Evolutionary conservation across 2,797 vertebrate genomes (phyloP).

Genomic region (Acanthis flammea): DNA sequence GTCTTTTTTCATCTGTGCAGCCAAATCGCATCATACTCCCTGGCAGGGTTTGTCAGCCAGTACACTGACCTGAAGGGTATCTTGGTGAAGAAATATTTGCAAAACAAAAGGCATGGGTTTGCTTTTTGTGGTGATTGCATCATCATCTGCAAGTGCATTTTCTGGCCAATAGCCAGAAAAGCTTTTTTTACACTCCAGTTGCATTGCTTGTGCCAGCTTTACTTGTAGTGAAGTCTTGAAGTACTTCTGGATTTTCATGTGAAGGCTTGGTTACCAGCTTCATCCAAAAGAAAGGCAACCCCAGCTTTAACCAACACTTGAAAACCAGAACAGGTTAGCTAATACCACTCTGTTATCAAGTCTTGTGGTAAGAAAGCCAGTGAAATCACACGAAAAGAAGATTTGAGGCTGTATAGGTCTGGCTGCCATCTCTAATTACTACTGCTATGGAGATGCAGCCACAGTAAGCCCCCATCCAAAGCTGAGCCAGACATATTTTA

Average conservation of each 20-base stretch:
- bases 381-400: not conserved
- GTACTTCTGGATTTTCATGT: not conserved
- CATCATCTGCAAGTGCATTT: not conserved
- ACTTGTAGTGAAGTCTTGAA: not conserved
- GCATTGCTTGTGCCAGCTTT: not conserved
- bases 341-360: not conserved
- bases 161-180: not conserved
- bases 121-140: not conserved
- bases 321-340: not conserved
- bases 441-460: not conserved
- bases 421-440: not conserved
- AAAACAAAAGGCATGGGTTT: not conserved
- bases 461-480: not conserved
- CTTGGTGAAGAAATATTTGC: not conserved
- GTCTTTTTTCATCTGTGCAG: not conserved
- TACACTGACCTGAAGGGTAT: not conserved
- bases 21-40: not conserved
- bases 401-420: not conserved
- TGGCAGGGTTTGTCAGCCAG: not conserved
- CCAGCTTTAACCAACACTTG: not conserved
- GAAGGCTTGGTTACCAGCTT: not conserved
- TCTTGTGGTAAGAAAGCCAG: not conserved
- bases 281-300: not conserved
- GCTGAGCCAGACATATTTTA: not conserved
- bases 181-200: not conserved